A percentile compares a stretch with the other conserved stretches of the same genome.
Conservation (phyloP, 2,888 invertebrate species). For the Pecten maximus region DNA sequence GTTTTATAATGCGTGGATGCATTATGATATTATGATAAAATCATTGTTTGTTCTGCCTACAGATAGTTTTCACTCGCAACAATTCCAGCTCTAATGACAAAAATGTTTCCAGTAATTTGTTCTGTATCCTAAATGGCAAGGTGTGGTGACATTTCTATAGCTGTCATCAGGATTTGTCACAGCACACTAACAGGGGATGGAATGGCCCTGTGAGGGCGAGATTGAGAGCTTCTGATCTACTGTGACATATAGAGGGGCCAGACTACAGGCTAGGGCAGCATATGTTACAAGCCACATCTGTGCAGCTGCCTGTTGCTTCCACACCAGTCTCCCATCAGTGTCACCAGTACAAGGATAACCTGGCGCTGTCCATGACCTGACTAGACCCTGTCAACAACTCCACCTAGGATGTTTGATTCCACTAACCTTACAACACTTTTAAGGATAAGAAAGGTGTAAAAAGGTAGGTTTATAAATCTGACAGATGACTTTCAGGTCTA, state of each 20-base stretch:
- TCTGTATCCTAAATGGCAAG: not conserved
- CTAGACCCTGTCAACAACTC: not conserved
- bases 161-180: not conserved
- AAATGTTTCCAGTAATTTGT: conserved; percentile 7
- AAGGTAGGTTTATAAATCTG: no score
- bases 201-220: not conserved
- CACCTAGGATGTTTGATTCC: not conserved
- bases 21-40: not conserved
- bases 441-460: no score
- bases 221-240: not conserved
- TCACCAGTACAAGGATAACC: not conserved
- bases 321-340: not conserved
- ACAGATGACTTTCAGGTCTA: no score
- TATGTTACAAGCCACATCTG: not conserved
- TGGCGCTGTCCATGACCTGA: not conserved
- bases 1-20: not conserved
- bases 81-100: not conserved
- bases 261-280: not conserved
- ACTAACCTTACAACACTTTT: no score
- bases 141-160: not conserved
- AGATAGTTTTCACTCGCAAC: not conserved
- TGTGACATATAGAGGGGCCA: not conserved
- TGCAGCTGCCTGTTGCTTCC: not conserved
- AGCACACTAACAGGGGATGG: not conserved
- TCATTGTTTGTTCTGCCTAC: not conserved